Base-by-base conservation (phyloP, 2,888 invertebrate species). In the Nezara viridula region DNA sequence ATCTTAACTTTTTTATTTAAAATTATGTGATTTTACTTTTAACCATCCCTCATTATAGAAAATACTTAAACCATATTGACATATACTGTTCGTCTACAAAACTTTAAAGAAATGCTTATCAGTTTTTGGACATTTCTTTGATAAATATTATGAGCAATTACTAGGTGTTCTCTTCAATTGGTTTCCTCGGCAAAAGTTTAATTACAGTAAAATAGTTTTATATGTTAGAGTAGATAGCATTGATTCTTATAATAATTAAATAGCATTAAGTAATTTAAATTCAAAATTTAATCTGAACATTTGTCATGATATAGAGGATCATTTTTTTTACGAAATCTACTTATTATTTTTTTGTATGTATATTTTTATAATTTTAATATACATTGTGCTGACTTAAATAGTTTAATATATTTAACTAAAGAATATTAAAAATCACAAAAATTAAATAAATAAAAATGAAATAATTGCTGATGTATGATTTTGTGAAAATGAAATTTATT, bases 1-100 rank as follows among this genome's bases (percentile, higher is more conserved):
- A 44, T 44, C 81, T 44, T 81, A 81, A 81, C 40, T 44, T 81
- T n/a, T 81, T 7, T 81, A 81, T 40, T 81, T n/a, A 81, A 81
- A 81, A n/a, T 81, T 40, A 47, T n/a, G 66, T 37, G 19, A 32
- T 16, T 37, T 81, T 40, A n/a, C 5, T 1, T 44, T 44, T 44
- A 81, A 81, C 81, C 81, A 44, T n/a, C 81, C 81, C 81, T 81
- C 81, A 14, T 81, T 47, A 47, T 73, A 32, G 19, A 73, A 73
- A 73, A 73, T 19, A 37, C 66, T 73, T 73, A 37, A 37, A 73
- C 7, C 16, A 73, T 37, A 37, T 47, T 24, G 19, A 5, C 40
- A 44, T 77, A 24, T 40, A 14, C 77, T 77, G 40, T 3, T 6
- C 9, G 40, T 32, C 21, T 77, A 77, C 19, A 81, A 81, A 24